A percentile compares a stretch with the other conserved stretches of the same genome.
Evolutionary conservation across 2,888 invertebrate genomes (phyloP).

Genomic region (Eutolmus rufibarbis): DNA sequence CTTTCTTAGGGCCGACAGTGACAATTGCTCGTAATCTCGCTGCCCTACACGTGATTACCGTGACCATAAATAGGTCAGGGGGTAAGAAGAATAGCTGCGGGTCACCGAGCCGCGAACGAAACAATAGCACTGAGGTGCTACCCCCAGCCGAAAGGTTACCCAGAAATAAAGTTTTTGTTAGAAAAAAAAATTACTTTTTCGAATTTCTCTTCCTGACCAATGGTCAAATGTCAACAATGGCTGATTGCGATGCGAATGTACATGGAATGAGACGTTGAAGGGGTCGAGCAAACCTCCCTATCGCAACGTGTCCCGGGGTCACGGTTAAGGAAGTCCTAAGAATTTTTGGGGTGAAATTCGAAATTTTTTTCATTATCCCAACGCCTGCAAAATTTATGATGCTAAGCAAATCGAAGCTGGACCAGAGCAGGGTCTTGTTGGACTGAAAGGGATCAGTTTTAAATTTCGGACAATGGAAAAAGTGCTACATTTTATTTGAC

Average conservation of each 20-base stretch:
- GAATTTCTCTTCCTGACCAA: slow-evolving; percentile 31
- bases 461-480: neutral
- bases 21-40: neutral
- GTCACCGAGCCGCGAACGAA: neutral
- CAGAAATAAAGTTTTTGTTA: neutral
- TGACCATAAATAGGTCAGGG: slow-evolving; percentile 49
- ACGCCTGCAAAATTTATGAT: neutral
- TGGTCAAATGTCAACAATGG: slow-evolving; percentile 42
- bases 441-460: neutral
- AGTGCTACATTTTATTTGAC: slow-evolving; percentile 27
- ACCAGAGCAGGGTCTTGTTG: neutral
- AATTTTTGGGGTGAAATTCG: slow-evolving; percentile 9
- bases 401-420: neutral
- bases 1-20: slow-evolving; percentile 20
- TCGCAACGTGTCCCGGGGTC: neutral
- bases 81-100: slow-evolving; percentile 38
- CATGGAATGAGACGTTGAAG: slow-evolving; percentile 12
- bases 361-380: neutral
- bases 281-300: neutral
- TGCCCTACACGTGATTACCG: slow-evolving; percentile 38
- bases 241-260: slow-evolving; percentile 5
- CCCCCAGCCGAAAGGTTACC: slow-evolving; percentile 1
- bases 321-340: slow-evolving; percentile 31
- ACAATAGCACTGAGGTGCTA: slow-evolving; percentile 28
- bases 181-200: neutral